Base-by-base conservation (phyloP, 2,797 vertebrate genomes). In the Melanotaenia parkinsoni region DNA sequence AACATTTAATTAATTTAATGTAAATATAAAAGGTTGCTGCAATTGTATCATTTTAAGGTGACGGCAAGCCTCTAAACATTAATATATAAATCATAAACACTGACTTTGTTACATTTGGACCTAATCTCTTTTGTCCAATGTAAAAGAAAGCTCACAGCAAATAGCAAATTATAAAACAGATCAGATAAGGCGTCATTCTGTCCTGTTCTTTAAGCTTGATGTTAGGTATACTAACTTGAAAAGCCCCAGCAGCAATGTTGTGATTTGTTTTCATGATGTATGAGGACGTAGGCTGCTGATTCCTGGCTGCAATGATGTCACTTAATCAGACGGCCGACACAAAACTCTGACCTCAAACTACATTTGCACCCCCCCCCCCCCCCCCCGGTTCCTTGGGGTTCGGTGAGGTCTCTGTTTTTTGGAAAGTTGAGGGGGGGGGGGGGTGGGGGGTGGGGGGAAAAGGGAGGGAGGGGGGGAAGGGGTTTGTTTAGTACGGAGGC, bases 311-410 rank as follows among this genome's bases (percentile, higher is more conserved):
- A 77, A 40, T 87, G 80, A 86, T 90, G 89, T 92, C 81, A 93
- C 72, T 79, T 76, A 79, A 78, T 83, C 57, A 86, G 80, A 90
- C 76, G 79, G 88, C 92, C 92, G 89, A 93, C 87, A 72, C 74
- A 76, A 79, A 86, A 87, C 63, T 86, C 89, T 94, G 94, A 95
- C 94, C 95, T 93, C 90, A 81, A 82, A 89, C 85, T 86, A 82
- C 79, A 85, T 85, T 60, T 61, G 51, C 79, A 67, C 80, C 74
- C 28, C 28, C 28, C 2, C 26, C 26, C 26, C 26, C 26, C 26
- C 1, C 26, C 26, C 26, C n/a, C n/a, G n/a, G n/a, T n/a, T n/a
- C n/a, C n/a, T n/a, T n/a, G n/a, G n/a, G n/a, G n/a, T n/a, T n/a
- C n/a, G n/a, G n/a, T n/a, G n/a, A n/a, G n/a, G n/a, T n/a, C n/a